Percentiles rank a stretch among this genome's conserved stretches.
Conservation (phyloP, 2,888 invertebrate species). For the Acrobasis repandana region DNA sequence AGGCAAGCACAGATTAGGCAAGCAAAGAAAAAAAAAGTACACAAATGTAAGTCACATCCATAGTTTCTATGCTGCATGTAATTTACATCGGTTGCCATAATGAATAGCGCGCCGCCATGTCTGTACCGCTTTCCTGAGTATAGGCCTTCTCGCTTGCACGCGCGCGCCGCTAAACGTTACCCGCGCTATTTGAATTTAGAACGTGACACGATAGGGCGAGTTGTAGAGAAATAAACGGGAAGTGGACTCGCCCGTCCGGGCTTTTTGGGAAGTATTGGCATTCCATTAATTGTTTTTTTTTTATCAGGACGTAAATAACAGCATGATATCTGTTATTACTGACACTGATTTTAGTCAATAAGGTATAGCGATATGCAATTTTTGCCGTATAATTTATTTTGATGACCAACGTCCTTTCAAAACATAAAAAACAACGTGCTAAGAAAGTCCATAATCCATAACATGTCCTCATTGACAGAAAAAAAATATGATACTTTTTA, state of each 20-base stretch:
- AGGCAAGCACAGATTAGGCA: no score
- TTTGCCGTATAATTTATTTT: no score
- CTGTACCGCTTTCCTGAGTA: constrained; percentile 38
- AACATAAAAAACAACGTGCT: no score
- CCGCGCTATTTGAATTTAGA: not conserved
- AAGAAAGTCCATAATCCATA: no score
- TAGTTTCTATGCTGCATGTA: constrained; percentile 36
- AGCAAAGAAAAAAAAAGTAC: no score
- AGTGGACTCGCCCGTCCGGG: not conserved
- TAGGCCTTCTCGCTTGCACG: constrained; percentile 34
- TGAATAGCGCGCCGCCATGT: constrained; percentile 66
- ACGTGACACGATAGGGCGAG: not conserved
- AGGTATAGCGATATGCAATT: no score
- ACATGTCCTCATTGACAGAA: no score
- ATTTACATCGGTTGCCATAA: constrained; percentile 52
- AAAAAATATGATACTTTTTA: no score
- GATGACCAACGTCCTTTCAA: no score
- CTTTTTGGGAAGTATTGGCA: not conserved
- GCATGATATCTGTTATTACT: no score
- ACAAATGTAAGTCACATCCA: constrained; percentile 39
- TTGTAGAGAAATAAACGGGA: not conserved
- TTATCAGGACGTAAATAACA: not conserved
- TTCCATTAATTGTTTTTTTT: not conserved
- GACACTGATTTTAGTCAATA: no score
- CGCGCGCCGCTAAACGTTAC: not conserved